These are phyloP conservation scores for Rhyzopertha dominica DNA, from an alignment of 1,140 invertebrate species.

Conservation along the genomic window DNA sequence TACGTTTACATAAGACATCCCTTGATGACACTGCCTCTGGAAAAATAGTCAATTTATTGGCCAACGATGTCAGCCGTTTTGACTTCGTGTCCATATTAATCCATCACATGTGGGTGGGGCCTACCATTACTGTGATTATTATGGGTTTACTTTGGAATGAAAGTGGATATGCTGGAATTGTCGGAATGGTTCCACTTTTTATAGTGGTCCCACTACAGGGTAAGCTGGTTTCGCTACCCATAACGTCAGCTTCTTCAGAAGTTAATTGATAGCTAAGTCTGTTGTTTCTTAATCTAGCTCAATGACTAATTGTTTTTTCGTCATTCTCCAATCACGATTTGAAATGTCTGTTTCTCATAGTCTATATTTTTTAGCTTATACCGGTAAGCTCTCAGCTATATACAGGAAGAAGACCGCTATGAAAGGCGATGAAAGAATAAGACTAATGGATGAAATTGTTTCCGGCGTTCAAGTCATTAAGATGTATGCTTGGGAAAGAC, in stretches of 20 bases:
- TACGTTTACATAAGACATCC: constrained; percentile 62
- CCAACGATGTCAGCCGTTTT: constrained; percentile 78
- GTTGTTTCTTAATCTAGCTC: too few species aligned
- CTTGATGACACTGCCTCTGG: constrained; percentile 73
- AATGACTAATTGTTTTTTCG: too few species aligned
- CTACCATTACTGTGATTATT: constrained; percentile 67
- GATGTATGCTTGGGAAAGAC: constrained; percentile 83
- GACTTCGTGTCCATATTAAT: constrained; percentile 61
- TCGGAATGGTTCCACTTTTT: constrained; percentile 70
- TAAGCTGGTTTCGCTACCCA: constrained; percentile 32
- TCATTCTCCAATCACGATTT: too few species aligned
- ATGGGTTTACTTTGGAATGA: constrained; percentile 70
- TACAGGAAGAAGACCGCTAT: constrained; percentile 52
- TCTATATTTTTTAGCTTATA: constrained; percentile 50
- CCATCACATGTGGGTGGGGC: constrained; percentile 74
- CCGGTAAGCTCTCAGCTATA: constrained; percentile 57
- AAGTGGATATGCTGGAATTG: constrained; percentile 65
- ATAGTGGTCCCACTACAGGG: constrained; percentile 78
- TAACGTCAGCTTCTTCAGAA: too few species aligned
- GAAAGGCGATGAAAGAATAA: constrained; percentile 54
- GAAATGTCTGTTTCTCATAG: too few species aligned
- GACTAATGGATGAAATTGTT: constrained; percentile 58
- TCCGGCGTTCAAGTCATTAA: constrained; percentile 64
- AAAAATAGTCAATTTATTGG: constrained; percentile 84
- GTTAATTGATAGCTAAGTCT: too few species aligned